Base-by-base conservation (phyloP, 2,797 vertebrate genomes). In the Odontamblyopus lacepedii region DNA sequence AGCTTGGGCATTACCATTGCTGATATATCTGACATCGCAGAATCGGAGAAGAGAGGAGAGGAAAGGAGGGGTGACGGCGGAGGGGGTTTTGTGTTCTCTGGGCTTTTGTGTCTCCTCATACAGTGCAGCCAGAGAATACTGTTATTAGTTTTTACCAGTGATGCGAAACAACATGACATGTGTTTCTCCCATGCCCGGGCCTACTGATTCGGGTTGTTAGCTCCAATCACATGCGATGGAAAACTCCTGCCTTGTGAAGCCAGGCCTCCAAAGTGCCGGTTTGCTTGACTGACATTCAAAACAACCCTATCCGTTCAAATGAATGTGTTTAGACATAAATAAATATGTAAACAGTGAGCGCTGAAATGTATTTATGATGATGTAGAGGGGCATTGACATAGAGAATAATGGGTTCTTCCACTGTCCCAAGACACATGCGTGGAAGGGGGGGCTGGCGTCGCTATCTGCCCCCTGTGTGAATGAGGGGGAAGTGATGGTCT, bases 1-100 rank as follows among this genome's bases (percentile, higher is more conserved):
- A 78, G 82, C 73, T 73, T 41, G 70, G 81, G 84, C 84, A 91
- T 92, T 92, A 91, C 89, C 90, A 88, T 91, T 85, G 86, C 77
- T 85, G 89, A 88, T 89, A 72, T 85, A 83, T 89, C 86, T 87
- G 85, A 90, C 81, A 82, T 80, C 76, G 80, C n/a, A 19, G 78
- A 78, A 76, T 77, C 70, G n/a, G 12, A 67, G 32, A 75, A 62
- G 50, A 26, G 62, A 29, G 27, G n/a, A 11, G 71, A 27, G 78
- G 67, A 51, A 27, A 53, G 38, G 26, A n/a, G 15, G 70, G 26
- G 77, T 64, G 67, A 11, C 6, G 41, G 38, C 2, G 7, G 41
- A 0, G 57, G 61, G 77, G 68, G 44, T 30, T 2, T 35, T 51
- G 62, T 77, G 85, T 77, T 77, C 72, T 69, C 76, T 57, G 51